Conservation (phyloP, 2,888 invertebrate genomes). For the Cryptophagus acutangulus region DNA sequence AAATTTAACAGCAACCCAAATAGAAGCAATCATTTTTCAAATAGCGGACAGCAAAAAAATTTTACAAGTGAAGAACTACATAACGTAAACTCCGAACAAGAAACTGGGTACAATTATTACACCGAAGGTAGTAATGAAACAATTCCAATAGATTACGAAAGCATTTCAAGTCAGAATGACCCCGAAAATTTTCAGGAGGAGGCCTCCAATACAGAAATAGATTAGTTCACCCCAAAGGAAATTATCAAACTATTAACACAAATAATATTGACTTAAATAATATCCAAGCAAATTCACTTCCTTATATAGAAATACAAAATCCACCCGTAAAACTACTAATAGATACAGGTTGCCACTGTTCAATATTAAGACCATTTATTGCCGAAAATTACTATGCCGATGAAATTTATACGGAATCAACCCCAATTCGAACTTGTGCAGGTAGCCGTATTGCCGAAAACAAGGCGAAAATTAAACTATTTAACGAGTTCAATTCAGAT, state of each 20-base stretch:
- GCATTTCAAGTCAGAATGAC: neutral
- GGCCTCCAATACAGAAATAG: conserved; percentile 2
- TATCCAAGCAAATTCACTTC: conserved; percentile 10
- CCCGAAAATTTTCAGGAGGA: conserved; percentile 10
- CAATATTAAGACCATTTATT: conserved; percentile 16
- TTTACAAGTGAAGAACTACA: neutral
- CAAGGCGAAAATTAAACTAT: conserved; percentile 14
- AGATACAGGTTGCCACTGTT: conserved; percentile 17
- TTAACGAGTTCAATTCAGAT: conserved; percentile 6
- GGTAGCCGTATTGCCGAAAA: conserved; percentile 8
- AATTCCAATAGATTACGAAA: neutral
- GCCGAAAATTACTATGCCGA: conserved; percentile 15
- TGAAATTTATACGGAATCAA: conserved; percentile 7
- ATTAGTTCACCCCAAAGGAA: neutral
- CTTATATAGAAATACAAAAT: conserved; percentile 14
- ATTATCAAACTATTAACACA: neutral
- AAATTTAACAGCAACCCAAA: neutral
- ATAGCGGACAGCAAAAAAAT: conserved; percentile 6
- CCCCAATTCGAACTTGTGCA: conserved; percentile 13
- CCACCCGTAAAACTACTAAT: conserved; percentile 13
- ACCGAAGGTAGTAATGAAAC: neutral
- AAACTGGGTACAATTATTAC: neutral
- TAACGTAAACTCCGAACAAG: conserved; percentile 11
- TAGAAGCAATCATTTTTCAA: conserved; percentile 4
- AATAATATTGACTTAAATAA: conserved; percentile 6